Evolutionary conservation across 2,888 invertebrate species (phyloP), one percentile per base, ranked within the genome.

Genomic region (Ophraella communa): DNA sequence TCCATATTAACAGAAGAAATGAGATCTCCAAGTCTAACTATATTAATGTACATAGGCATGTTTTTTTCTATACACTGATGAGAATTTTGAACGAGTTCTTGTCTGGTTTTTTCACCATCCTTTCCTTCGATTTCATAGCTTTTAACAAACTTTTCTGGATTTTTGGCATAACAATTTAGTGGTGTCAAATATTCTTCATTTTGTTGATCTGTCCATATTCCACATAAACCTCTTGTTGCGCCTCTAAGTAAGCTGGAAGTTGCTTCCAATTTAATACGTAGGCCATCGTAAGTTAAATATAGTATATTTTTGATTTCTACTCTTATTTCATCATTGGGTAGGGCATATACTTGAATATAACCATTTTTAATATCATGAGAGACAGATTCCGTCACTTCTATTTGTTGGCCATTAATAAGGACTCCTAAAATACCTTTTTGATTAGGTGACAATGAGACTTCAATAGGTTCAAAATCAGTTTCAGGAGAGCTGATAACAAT

Each of bases 221-320:
- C 91, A 74, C 91, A 91, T 39, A 91, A 83, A 66, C 91, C 91
- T 64, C 86, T 83, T 35, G 87, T 82, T 47, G 84, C 81, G 66
- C 85, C 85, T 33, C 87, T 85, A 79, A 87, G 85, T 24, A 83
- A 75, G 35, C 80, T 76, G 64, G 77, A 62, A 45, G 67, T 67
- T 11, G 73, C 67, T 35, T 81, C 70, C 4, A 76, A 14, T 69
- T 85, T 84, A n/a, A 87, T 73, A 42, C 87, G 84, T 65, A 84
- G 73, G 18, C 90, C 90, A 71, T 91, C 89, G 75, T 85, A 89
- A 69, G 85, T 77, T 1, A 86, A 73, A 18, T 85, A 82, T 56
- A 89, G 81, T 27, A 82, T 83, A 53, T 86, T 74, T 63, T 81
- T 76, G 73, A 90, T 76, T 70, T 84, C 81, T n/a, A 91, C 71